Conservation (phyloP, 2,113 vertebrate genomes). For the Toxotes jaculatrix region DNA sequence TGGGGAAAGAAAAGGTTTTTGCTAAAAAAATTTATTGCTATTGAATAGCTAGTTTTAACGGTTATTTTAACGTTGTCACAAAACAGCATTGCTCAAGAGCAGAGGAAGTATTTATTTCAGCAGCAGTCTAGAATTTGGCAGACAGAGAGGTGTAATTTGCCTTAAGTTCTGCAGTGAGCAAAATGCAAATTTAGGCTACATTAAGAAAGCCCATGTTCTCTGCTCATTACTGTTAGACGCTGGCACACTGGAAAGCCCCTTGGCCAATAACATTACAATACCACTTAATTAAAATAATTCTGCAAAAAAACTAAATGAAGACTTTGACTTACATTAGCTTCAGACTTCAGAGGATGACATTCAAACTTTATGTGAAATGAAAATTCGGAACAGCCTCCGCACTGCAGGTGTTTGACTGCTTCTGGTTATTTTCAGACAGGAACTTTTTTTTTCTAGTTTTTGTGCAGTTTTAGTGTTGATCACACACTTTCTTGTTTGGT, state of each 20-base stretch:
- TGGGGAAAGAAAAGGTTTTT: constrained; percentile 19
- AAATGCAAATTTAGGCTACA: constrained; percentile 54
- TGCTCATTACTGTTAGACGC: constrained; percentile 32
- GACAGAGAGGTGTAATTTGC: constrained; percentile 24
- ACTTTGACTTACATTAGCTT: constrained; percentile 18
- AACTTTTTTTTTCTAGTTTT: background rate
- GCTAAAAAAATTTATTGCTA: background rate
- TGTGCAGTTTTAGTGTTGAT: constrained; percentile 17
- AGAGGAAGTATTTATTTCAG: constrained; percentile 31
- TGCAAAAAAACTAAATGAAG: constrained; percentile 27
- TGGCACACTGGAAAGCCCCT: constrained; percentile 22
- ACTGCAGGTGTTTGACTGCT: background rate
- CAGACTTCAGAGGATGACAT: constrained; percentile 27
- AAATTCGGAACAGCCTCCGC: background rate
- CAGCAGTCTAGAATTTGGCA: constrained; percentile 42
- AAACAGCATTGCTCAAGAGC: constrained; percentile 18
- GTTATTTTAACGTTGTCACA: constrained; percentile 27
- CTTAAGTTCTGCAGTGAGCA: constrained; percentile 52
- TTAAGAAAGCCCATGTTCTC: constrained; percentile 38
- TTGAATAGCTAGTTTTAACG: background rate
- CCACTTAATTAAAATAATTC: constrained; percentile 33
- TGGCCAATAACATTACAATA: constrained; percentile 31
- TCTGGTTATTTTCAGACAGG: background rate
- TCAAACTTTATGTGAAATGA: constrained; percentile 9
- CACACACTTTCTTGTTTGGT: background rate